Evolutionary conservation across 2,113 vertebrate genomes (phyloP).

Genomic region (Ploceus nigricollis): DNA sequence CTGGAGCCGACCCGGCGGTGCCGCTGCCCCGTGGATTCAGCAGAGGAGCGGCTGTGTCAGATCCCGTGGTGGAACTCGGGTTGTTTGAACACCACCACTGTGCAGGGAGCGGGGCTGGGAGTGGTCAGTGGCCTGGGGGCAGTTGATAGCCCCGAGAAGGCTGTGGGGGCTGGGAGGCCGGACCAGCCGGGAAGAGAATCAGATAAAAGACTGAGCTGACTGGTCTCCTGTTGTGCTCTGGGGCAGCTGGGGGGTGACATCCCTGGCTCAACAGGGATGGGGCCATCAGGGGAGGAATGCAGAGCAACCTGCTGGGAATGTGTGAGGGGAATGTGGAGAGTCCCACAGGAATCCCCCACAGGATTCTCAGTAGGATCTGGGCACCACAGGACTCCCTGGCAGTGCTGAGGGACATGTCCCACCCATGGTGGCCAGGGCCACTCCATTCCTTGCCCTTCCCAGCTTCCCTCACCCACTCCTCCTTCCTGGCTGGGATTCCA

Average conservation of each 20-base stretch:
- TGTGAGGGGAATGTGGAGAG: not conserved
- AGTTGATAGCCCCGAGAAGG: not conserved
- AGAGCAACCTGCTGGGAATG: not conserved
- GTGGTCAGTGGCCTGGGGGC: not conserved
- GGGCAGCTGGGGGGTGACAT: not conserved
- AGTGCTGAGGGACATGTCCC: not conserved
- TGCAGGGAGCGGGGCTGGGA: not conserved
- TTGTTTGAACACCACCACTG: not conserved
- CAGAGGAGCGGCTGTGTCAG: accelerated
- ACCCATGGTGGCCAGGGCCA: not conserved
- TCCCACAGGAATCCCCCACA: not conserved
- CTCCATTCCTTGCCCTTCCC: not conserved
- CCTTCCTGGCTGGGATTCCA: not conserved
- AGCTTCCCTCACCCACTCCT: accelerated
- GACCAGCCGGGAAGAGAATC: not conserved
- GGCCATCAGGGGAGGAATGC: not conserved
- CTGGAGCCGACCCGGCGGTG: accelerated
- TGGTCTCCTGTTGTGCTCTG: not conserved
- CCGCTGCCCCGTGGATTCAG: accelerated
- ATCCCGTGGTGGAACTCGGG: accelerated
- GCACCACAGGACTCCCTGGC: accelerated
- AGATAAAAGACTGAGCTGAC: not conserved
- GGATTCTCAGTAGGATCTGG: not conserved
- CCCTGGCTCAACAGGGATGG: not conserved
- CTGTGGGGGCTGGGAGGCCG: not conserved